Evolutionary conservation across 2,113 vertebrate species (phyloP), one percentile per base, ranked within the genome.

Genomic region (Mungos mungo): DNA sequence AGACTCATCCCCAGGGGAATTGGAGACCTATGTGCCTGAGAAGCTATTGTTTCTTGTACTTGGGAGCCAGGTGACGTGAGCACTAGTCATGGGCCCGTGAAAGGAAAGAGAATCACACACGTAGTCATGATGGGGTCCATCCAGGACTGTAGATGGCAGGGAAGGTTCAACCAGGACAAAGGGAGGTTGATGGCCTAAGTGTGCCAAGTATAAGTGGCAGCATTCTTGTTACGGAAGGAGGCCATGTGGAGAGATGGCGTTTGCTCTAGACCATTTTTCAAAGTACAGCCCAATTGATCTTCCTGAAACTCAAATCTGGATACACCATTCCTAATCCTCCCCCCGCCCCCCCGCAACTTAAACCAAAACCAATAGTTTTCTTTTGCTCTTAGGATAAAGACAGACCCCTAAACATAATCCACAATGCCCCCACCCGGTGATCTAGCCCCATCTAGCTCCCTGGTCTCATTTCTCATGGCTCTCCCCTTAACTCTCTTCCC

Each of bases 401-500:
- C 2, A 9, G 27, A 74, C 11, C 31, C 54, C 2, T 33, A n/a
- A 76, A n/a, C 25, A 14, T 21, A 33, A 4, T 15, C 38, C 15
- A 7, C 3, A n/a, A 0, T 19, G 8, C 33, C 11, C 35, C 8
- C 7, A 1, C 60, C 7, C 27, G 16, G 0, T 27, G 9, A 15
- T 15, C 23, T 50, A 52, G 7, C 31, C 47, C 54, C 54, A 25
- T 31, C n/a, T 68, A 25, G 18, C 47, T 47, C 29, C 45, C 21
- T 16, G 3, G 21, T 47, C 86, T 88, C 27, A 5, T 16, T 66
- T 76, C 57, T 81, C 25, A 15, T 7, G 18, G 1, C 0, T 71
- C 14, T 72, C 31, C 1, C 79, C 1, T 33, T 79, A 10, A 12
- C 27, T 33, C 27, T 66, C 54, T 54, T 18, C n/a, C 19, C 10